These are phyloP conservation scores for Microtus richardsoni DNA, from an alignment of 2,113 vertebrate species.

Conservation along the genomic window DNA sequence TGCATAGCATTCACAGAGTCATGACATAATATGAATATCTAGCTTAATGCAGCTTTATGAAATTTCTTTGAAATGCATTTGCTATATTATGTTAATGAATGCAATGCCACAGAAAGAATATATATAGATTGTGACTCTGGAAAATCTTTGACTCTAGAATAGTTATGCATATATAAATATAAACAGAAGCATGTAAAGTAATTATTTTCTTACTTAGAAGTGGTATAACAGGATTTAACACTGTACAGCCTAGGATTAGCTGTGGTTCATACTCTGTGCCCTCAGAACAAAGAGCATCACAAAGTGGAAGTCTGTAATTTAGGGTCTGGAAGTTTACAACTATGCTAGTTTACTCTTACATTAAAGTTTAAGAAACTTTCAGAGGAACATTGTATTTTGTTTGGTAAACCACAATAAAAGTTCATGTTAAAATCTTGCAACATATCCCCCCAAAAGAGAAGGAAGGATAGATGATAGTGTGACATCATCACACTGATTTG, in stretches of 20 bases:
- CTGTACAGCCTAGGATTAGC: neutral
- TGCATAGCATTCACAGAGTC: neutral
- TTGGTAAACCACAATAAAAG: neutral
- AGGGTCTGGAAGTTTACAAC: neutral
- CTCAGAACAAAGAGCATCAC: neutral
- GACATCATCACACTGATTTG: neutral
- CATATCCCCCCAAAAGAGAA: neutral
- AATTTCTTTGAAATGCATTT: neutral
- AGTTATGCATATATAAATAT: neutral
- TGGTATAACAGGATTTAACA: neutral
- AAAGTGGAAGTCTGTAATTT: neutral
- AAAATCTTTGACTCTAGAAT: neutral
- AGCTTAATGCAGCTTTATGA: neutral
- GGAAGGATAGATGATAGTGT: neutral
- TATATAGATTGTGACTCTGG: neutral
- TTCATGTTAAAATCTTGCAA: neutral
- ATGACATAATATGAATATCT: neutral
- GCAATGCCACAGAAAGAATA: neutral
- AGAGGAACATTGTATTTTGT: neutral
- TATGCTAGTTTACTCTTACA: neutral
- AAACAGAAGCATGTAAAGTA: neutral
- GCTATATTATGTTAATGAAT: neutral
- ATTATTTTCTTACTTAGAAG: neutral
- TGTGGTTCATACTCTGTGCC: neutral
- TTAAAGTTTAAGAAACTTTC: neutral